A percentile compares a stretch with the other conserved stretches of the same genome.
Evolutionary conservation across 2,797 vertebrate species (phyloP).

Genomic region (Aplochiton taeniatus): DNA sequence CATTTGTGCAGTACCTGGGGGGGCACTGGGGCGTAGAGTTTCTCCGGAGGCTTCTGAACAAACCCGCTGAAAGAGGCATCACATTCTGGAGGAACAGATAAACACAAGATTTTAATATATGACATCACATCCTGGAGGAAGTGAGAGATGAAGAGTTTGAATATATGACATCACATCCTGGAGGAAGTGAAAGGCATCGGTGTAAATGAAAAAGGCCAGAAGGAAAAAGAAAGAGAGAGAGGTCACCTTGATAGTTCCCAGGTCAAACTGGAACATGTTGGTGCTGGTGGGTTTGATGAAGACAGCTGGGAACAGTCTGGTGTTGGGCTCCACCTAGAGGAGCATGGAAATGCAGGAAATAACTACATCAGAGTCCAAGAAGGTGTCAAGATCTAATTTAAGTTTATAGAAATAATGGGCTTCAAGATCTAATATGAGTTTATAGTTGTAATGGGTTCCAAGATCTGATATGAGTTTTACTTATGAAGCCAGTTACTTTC

Average conservation of each 20-base stretch:
- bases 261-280: slow-evolving; percentile 92
- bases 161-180: neutral
- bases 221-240: neutral
- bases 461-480: too few species aligned
- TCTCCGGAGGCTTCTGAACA: slow-evolving; percentile 87
- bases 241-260: slow-evolving; percentile 89
- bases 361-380: neutral
- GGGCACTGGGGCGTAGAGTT: slow-evolving; percentile 86
- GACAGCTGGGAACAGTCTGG: slow-evolving; percentile 92
- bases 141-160: neutral
- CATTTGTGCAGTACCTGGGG: slow-evolving; percentile 64
- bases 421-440: too few species aligned
- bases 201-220: neutral
- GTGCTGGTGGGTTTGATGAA: slow-evolving; percentile 91
- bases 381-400: neutral
- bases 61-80: slow-evolving; percentile 90
- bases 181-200: neutral
- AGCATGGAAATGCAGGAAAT: neutral
- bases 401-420: too few species aligned
- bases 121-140: neutral
- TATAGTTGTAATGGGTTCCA: too few species aligned
- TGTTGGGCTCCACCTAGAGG: slow-evolving; percentile 88
- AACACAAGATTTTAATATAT: neutral
- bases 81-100: slow-evolving; percentile 78
- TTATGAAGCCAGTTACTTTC: too few species aligned